A percentile compares a stretch with the other conserved stretches of the same genome.
phyloP scores from a whole-genome alignment of 2,888 invertebrate species.

The Aphodius sticticus region DNA sequence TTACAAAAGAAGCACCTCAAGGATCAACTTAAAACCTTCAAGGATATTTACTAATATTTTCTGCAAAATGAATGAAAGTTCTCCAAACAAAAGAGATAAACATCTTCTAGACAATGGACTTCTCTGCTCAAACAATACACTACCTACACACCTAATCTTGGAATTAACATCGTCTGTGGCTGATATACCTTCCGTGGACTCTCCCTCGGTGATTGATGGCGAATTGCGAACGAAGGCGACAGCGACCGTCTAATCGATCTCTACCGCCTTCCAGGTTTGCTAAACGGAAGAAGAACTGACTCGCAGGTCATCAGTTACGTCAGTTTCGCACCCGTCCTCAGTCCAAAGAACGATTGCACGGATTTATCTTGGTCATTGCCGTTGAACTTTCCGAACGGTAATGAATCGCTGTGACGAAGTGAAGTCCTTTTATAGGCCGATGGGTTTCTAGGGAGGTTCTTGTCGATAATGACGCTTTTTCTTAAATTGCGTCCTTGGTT shows the following conservation, averaged over 20 bases:
- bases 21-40: too few relatives aligned
- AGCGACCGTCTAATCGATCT: constrained; percentile 21
- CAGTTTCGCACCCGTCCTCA: constrained; percentile 6
- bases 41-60: too few relatives aligned
- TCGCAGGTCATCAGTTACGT: constrained; percentile 20
- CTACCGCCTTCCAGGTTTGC: background rate
- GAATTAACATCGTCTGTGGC: too few relatives aligned
- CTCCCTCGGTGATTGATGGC: constrained; percentile 14
- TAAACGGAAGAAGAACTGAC: background rate
- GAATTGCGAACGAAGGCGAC: constrained; percentile 17
- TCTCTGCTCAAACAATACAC: too few relatives aligned
- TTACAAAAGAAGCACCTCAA: too few relatives aligned
- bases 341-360: constrained; percentile 24
- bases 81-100: too few relatives aligned
- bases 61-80: too few relatives aligned
- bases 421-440: background rate
- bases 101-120: too few relatives aligned
- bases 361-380: constrained; percentile 23
- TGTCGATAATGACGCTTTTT: background rate
- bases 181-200: background rate
- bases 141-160: too few relatives aligned
- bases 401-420: background rate
- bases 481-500: background rate
- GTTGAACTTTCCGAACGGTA: constrained; percentile 15
- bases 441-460: background rate